Evolutionary conservation across 1,140 invertebrate species (phyloP), one percentile per base, ranked within the genome.

Genomic region (Zaprionus gabonicus): DNA sequence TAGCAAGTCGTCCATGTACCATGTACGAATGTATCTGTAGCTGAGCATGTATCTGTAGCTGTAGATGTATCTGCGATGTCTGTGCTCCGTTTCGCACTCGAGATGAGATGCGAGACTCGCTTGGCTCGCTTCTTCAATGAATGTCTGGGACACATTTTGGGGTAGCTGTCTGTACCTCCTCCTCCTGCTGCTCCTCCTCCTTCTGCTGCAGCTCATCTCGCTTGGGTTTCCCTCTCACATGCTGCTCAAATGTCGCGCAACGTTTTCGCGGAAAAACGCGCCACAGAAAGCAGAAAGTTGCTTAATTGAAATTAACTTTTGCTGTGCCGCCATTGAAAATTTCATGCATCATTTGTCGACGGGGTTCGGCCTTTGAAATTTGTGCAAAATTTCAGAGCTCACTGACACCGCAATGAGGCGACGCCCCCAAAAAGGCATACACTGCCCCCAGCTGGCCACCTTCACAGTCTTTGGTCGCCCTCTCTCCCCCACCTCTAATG

Each of bases 181-280:
- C 6, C 38, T 41, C 13, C 4, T 2, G 1, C 38, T 41, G 15
- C 15, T 5, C 0, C 13, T 41, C 13, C 28, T 28, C 5, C 28
- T 31, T 1, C 9, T 34, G 31, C 31, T 34, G 31, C 31, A 34
- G 31, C 31, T 34, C 38, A n/a, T 20, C 46, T 63, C 55, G 63
- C 41, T 31, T 69, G 65, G 63, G 56, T 79, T 66, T 76, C 49
- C 56, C 75, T 75, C 82, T 77, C 72, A 74, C 59, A 31, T 23
- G 69, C 53, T 66, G 81, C 58, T 74, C 64, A 88, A 86, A 88
- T 90, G 85, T 90, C 78, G 76, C 84, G 78, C 78, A 76, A 74
- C 78, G 51, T 81, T 74, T 88, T 88, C 84, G 75, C 46, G 76
- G 85, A 88, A 88, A 71, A 57, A 59, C 57, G 53, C 70, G 63